phyloP scores from a whole-genome alignment of 2,113 vertebrate genomes.

The Larimichthys polyactis region DNA sequence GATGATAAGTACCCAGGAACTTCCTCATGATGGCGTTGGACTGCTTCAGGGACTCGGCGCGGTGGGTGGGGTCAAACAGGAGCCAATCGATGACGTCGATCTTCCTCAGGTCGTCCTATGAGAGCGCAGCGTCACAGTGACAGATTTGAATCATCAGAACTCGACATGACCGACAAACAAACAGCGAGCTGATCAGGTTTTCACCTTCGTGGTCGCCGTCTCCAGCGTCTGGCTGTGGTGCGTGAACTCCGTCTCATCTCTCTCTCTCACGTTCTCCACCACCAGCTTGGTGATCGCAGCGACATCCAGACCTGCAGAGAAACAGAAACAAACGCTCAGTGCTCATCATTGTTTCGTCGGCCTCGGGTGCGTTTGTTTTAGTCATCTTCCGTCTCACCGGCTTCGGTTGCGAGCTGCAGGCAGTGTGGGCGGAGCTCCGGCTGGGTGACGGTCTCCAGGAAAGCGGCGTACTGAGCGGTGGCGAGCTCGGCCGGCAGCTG shows the following conservation, averaged over 20 bases:
- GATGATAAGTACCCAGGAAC: constrained; percentile 88
- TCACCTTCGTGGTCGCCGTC: constrained; percentile 66
- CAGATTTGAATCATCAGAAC: no score
- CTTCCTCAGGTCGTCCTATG: constrained; percentile 92
- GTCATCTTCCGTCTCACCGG: constrained; percentile 83
- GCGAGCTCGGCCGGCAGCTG: constrained; percentile 90
- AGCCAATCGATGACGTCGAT: constrained; percentile 98
- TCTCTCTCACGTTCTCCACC: constrained; percentile 91
- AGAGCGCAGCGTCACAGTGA: constrained; percentile 17
- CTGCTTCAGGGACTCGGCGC: constrained; percentile 95
- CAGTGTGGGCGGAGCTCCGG: constrained; percentile 89
- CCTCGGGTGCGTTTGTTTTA: accelerated
- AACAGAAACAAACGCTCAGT: constrained; percentile 46
- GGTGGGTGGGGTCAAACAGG: constrained; percentile 93
- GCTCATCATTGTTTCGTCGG: no score
- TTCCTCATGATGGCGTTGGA: constrained; percentile 99
- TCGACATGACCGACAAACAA: no score
- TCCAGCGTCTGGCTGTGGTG: constrained; percentile 74
- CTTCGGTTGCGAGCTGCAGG: constrained; percentile 91
- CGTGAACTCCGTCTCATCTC: constrained; percentile 74
- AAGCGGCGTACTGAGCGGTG: constrained; percentile 90
- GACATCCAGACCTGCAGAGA: constrained; percentile 71
- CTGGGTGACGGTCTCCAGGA: constrained; percentile 93
- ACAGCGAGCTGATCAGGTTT: not conserved
- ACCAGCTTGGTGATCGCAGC: constrained; percentile 92